Evolutionary conservation across 2,888 invertebrate genomes (phyloP).

Genomic region (Harmothoe impar): DNA sequence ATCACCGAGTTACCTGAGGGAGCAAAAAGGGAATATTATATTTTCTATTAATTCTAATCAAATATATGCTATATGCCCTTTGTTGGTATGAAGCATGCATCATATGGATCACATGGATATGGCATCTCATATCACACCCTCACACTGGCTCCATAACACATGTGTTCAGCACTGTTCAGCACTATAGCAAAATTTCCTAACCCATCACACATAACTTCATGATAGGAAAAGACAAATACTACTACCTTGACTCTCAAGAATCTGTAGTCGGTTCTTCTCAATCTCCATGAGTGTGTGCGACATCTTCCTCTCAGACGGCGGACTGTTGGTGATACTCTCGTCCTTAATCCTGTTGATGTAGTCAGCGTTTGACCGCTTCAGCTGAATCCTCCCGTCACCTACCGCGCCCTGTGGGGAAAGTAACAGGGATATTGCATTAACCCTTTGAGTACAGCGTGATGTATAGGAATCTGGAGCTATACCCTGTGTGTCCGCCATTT

Average conservation of each 20-base stretch:
- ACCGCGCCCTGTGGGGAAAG: constrained; percentile 18
- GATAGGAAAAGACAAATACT: too few species aligned
- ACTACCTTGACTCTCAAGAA: constrained; percentile 94
- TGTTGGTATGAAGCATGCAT: too few species aligned
- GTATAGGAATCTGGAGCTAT: too few species aligned
- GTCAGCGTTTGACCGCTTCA: constrained; percentile 40
- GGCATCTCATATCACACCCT: too few species aligned
- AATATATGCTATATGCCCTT: too few species aligned
- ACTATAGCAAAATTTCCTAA: too few species aligned
- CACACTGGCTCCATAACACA: too few species aligned
- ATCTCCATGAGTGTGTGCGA: constrained; percentile 91
- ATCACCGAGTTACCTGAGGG: constrained; percentile 95
- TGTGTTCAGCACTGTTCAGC: too few species aligned
- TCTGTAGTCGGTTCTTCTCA: constrained; percentile 92
- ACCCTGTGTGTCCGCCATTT: too few species aligned
- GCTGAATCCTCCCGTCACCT: constrained; percentile 46
- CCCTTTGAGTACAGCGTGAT: too few species aligned
- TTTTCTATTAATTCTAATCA: constrained; percentile 31
- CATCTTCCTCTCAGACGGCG: constrained; percentile 60
- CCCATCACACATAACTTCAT: too few species aligned
- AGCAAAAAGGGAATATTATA: neutral
- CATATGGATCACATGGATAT: constrained; percentile 34
- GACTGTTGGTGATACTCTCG: constrained; percentile 60
- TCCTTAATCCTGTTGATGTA: constrained; percentile 62
- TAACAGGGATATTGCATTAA: too few species aligned